Conservation (phyloP, 1,140 invertebrate species). For the Papilio helenus region DNA sequence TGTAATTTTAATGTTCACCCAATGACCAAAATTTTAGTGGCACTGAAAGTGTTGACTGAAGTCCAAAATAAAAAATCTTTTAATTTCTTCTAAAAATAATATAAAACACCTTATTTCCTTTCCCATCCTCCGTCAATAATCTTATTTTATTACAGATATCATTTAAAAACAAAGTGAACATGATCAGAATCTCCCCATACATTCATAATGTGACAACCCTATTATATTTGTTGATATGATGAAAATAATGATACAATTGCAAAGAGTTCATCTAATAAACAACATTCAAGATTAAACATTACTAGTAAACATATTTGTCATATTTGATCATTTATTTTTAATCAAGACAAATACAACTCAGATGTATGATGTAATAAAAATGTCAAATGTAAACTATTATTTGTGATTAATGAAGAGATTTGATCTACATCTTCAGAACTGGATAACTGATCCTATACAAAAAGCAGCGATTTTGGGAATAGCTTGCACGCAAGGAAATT, state of each 20-base stretch:
- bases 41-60: too few relatives aligned
- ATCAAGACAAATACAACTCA: background rate
- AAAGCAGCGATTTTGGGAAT: background rate
- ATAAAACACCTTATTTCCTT: too few relatives aligned
- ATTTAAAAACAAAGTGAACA: too few relatives aligned
- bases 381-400: background rate
- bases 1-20: background rate
- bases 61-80: too few relatives aligned
- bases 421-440: too few relatives aligned
- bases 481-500: background rate
- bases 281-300: conserved; percentile 19
- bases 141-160: too few relatives aligned
- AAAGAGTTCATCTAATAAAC: conserved; percentile 25
- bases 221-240: conserved; percentile 45
- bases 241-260: conserved; percentile 56
- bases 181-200: background rate
- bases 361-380: background rate
- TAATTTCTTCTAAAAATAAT: too few relatives aligned
- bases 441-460: background rate
- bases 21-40: background rate
- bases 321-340: conserved; percentile 5
- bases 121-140: too few relatives aligned
- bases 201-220: conserved; percentile 48
- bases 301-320: conserved; percentile 21
- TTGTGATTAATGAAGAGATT: too few relatives aligned